These are phyloP conservation scores for Anguilla pacifica DNA, from an alignment of 2,797 vertebrate species.

Conservation along the genomic window DNA sequence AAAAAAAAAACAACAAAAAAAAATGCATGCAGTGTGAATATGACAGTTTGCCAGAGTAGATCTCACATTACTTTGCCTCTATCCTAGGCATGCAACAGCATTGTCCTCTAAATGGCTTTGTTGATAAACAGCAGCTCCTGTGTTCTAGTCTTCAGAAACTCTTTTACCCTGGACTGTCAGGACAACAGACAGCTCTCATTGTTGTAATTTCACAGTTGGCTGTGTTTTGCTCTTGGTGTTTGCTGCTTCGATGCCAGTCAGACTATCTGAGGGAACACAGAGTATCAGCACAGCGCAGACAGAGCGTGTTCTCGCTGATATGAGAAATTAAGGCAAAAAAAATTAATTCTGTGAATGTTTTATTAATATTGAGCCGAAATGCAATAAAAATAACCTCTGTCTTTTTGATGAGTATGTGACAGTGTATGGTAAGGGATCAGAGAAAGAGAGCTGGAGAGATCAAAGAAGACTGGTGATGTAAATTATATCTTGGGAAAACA, in stretches of 20 bases:
- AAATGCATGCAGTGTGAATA: not conserved
- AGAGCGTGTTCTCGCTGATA: not conserved
- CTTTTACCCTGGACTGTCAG: not conserved
- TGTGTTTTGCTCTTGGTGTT: not conserved
- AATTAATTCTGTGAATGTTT: not conserved
- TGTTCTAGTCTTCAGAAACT: not conserved
- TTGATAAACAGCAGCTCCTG: not conserved
- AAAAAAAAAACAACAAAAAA: too few relatives aligned
- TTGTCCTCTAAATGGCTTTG: not conserved
- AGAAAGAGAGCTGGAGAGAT: not conserved
- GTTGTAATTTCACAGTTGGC: conserved; percentile 7
- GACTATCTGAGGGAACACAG: not conserved
- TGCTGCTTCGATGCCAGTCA: not conserved
- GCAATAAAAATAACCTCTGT: not conserved
- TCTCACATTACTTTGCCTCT: not conserved
- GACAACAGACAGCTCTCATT: not conserved
- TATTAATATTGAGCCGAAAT: not conserved
- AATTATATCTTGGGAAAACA: not conserved
- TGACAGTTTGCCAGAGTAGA: not conserved
- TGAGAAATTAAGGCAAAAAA: not conserved
- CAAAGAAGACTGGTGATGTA: not conserved
- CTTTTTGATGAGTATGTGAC: not conserved
- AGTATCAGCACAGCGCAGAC: not conserved
- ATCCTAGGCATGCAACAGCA: not conserved
- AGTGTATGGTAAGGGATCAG: not conserved